Conservation (phyloP, 92 coral and sea anemone genomes). For the Siderastrea siderea region DNA sequence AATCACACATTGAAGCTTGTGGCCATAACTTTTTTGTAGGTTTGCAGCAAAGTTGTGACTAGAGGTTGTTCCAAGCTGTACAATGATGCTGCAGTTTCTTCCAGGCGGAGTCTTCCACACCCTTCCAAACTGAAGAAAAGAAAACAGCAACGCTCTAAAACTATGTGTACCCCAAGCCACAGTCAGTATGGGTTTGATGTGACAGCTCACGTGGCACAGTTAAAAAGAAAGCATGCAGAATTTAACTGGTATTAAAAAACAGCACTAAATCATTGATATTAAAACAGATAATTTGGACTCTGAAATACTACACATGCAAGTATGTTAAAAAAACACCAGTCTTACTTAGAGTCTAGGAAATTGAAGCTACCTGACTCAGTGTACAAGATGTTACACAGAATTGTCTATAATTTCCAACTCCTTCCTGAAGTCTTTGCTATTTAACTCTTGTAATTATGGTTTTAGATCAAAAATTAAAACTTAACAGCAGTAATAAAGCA, state of each 20-base stretch:
- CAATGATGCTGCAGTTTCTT: background rate
- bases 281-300: background rate
- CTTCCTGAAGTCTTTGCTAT: no score
- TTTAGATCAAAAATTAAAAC: no score
- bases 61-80: background rate
- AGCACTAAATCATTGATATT: background rate
- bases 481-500: no score
- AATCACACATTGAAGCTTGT: no score
- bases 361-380: no score
- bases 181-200: slow-evolving; percentile 71
- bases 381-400: no score
- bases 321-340: no score
- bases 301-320: no score
- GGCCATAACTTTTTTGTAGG: slow-evolving; percentile 18
- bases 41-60: slow-evolving; percentile 62
- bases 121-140: slow-evolving; percentile 75
- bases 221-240: slow-evolving; percentile 72
- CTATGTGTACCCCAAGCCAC: background rate
- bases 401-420: no score
- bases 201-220: slow-evolving; percentile 75
- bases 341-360: no score
- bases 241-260: slow-evolving; percentile 68
- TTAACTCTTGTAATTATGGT: no score
- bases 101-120: slow-evolving; percentile 65
- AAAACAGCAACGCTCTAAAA: slow-evolving; percentile 19